Evolutionary conservation across 2,888 invertebrate species (phyloP), one percentile per base, ranked within the genome.

Genomic region (Xylota segnis): DNA sequence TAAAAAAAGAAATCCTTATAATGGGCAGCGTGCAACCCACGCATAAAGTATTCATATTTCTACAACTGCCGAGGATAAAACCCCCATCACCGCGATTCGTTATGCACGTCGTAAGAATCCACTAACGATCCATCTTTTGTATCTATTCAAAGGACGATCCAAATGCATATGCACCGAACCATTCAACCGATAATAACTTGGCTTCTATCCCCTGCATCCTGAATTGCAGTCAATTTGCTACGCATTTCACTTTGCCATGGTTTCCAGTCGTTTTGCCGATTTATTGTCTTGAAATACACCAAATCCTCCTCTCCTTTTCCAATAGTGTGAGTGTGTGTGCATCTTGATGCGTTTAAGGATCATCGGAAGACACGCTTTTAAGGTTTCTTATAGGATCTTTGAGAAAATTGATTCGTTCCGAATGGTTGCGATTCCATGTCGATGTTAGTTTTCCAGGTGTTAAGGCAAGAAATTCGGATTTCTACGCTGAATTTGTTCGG

Each of bases 401-500:
- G 5, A 7, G 18, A 23, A 87, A 88, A 88, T 87, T 63, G 79
- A 88, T 88, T 88, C 78, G 88, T 82, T 87, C 79, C 87, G 61
- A 79, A 16, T 88, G 58, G 76, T 65, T 88, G 87, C 45, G 47
- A 76, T 87, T 88, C 59, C 27, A 70, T 71, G 29, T 12, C 37
- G 70, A 56, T 81, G 77, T 75, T 82, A 71, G 82, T 88, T 88
- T 88, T 88, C 88, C 88, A 88, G 88, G 87, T 88, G 88, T 88
- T 88, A 88, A 86, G 81, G 84, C 88, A 87, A 88, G 87, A 87
- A 88, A 88, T 88, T 87, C 68, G 50, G 71, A 88, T 88, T 88
- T 82, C 32, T 72, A 87, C 84, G 88, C 84, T 83, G 76, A 79
- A 86, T 84, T 79, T 78, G 66, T 56, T 66, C 79, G 65, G 58